Percentiles rank a stretch among this genome's conserved stretches.
Evolutionary conservation across 2,888 invertebrate genomes (phyloP).

Genomic region (Boloria selene): DNA sequence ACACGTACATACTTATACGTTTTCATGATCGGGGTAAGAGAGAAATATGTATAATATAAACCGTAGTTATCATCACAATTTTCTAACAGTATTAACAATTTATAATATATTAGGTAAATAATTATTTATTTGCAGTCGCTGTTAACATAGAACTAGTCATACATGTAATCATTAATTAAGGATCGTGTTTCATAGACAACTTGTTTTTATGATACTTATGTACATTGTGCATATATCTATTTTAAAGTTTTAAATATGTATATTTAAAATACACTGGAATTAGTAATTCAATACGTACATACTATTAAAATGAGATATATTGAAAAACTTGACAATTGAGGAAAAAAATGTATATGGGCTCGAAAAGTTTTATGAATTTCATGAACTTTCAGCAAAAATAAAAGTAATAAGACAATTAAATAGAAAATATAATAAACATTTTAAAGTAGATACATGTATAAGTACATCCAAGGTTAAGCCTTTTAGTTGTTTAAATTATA

Average conservation of each 20-base stretch:
- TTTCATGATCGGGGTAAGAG: too few species aligned
- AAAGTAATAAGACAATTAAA: not conserved
- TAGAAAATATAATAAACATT: not conserved
- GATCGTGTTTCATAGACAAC: constrained; percentile 4
- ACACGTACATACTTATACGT: too few species aligned
- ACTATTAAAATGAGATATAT: too few species aligned
- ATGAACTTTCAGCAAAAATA: too few species aligned
- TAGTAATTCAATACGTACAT: too few species aligned
- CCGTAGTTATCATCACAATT: constrained; percentile 1
- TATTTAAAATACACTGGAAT: not conserved
- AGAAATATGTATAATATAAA: too few species aligned
- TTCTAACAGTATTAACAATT: constrained; percentile 26
- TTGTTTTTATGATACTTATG: constrained; percentile 13
- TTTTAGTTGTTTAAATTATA: not conserved
- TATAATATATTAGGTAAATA: constrained; percentile 7
- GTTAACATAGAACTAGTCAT: constrained; percentile 31
- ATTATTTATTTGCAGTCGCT: constrained; percentile 22
- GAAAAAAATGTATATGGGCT: too few species aligned
- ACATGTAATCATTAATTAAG: constrained; percentile 25
- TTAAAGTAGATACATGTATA: not conserved
- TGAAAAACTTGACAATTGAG: too few species aligned
- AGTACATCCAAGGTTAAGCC: not conserved
- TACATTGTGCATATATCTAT: constrained; percentile 3
- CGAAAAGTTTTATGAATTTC: too few species aligned
- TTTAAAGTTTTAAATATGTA: not conserved